Conservation (phyloP, 2,113 vertebrate genomes). For the Salvator merianae region DNA sequence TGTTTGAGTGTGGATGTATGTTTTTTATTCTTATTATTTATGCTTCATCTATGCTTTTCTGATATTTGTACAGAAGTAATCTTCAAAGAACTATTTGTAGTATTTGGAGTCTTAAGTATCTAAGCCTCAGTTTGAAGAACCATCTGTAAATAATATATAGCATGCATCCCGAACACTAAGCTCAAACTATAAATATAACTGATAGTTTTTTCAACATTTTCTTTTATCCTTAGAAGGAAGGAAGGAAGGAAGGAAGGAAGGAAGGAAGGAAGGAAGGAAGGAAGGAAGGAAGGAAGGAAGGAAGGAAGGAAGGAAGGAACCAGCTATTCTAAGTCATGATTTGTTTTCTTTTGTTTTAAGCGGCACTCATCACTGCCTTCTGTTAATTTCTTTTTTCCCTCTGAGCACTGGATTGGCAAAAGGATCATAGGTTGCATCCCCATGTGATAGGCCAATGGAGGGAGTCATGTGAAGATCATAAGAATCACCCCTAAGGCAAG, state of each 20-base stretch:
- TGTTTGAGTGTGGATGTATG: slow-evolving; percentile 27
- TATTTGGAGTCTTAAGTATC: slow-evolving; percentile 63
- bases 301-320: slow-evolving; percentile 5
- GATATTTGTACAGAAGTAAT: slow-evolving; percentile 66
- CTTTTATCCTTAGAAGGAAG: neutral
- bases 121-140: slow-evolving; percentile 66
- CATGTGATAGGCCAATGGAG: no score
- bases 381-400: neutral
- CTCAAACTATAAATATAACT: neutral
- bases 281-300: no score
- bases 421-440: neutral
- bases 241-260: no score
- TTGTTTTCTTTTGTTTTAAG: slow-evolving; percentile 1
- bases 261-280: no score
- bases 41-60: slow-evolving; percentile 67
- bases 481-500: no score
- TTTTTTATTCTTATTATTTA: slow-evolving; percentile 67
- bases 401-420: neutral
- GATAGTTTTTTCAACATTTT: slow-evolving; percentile 22
- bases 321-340: slow-evolving; percentile 3
- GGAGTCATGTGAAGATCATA: no score
- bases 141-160: slow-evolving; percentile 36
- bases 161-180: slow-evolving; percentile 28
- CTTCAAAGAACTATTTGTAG: slow-evolving; percentile 71
- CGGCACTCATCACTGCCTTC: neutral